Percentiles rank a stretch among this genome's conserved stretches.
These are phyloP conservation scores for Perognathus longimembris DNA, from an alignment of 2,113 vertebrate genomes.

Conservation along the genomic window DNA sequence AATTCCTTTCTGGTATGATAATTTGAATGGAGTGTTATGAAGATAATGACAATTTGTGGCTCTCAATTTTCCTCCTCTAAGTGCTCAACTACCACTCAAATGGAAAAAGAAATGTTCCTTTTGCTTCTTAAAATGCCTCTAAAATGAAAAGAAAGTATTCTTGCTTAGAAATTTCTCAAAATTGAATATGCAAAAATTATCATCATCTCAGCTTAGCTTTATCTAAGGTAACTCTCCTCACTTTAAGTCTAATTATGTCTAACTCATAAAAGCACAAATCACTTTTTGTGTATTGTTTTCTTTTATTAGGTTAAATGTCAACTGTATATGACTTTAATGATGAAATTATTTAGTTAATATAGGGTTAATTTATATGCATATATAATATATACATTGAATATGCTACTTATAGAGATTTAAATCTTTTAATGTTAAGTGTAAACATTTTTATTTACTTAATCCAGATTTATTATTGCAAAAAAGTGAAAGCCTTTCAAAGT, in stretches of 20 bases:
- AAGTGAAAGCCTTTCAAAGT: background rate
- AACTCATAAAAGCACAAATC: constrained; percentile 34
- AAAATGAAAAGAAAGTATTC: constrained; percentile 40
- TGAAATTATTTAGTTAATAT: constrained; percentile 34
- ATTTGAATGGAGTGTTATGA: constrained; percentile 4
- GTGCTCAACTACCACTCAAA: background rate
- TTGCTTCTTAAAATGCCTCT: background rate
- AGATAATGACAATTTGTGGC: constrained; percentile 39
- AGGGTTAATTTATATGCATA: background rate
- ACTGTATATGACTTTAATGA: background rate
- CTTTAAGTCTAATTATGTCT: constrained; percentile 24
- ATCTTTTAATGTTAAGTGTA: too few relatives aligned
- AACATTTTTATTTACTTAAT: constrained; percentile 21
- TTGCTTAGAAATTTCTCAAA: constrained; percentile 41
- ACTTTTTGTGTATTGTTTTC: constrained; percentile 24
- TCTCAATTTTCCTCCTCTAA: constrained; percentile 30
- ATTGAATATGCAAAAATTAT: constrained; percentile 55
- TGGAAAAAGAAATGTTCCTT: background rate
- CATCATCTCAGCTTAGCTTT: background rate
- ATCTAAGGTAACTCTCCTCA: constrained; percentile 31
- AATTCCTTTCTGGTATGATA: constrained; percentile 8
- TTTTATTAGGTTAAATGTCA: constrained; percentile 45
- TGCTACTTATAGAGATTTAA: too few relatives aligned
- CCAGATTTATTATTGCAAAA: constrained; percentile 20
- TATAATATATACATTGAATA: too few relatives aligned